Evolutionary conservation across 2,888 invertebrate species (phyloP), one percentile per base, ranked within the genome.

Genomic region (Galerucella pusilla): DNA sequence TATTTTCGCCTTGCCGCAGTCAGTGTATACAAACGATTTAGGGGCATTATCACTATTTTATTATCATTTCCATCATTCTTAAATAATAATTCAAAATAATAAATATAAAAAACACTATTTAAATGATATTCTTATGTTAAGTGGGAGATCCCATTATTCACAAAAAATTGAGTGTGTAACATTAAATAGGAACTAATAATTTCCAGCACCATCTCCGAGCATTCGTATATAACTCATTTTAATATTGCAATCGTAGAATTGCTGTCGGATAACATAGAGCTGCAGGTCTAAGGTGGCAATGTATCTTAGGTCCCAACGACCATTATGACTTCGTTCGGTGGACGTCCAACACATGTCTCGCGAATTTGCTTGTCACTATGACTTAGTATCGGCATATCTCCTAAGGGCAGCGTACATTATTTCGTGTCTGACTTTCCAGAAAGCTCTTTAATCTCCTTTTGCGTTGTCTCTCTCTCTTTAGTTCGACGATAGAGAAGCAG

Each of bases 371-470:
- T 86, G 88, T 88, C 88, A 86, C 83, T 81, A 84, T 86, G 87
- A 87, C 87, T 87, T 87, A 87, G 85, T 86, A 87, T 87, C 86
- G 87, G 86, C 86, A 86, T 87, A 86, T 87, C 86, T 87, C 86
- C 83, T 81, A 81, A 83, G 84, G 85, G 85, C 86, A 86, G 86
- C 83, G 81, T 81, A 78, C 83, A 83, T 82, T 83, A 83, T 83
- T 83, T 81, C 75, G 79, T 79, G 81, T 82, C 82, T 77, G 81
- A 81, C 82, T 82, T 80, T 77, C 81, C 83, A 82, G 83, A 86
- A 86, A 87, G 87, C 87, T 85, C 86, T 86, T 87, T 87, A 88
- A 88, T 88, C 88, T 88, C 84, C 81, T 14, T 79, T 79, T 25
- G n/a, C 25, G 63, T 59, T 45, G 63, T 77, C 73, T 73, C 63